Percentiles rank a stretch among this genome's conserved stretches.
Conservation (phyloP, 2,797 vertebrate species). For the Brotula barbata region DNA sequence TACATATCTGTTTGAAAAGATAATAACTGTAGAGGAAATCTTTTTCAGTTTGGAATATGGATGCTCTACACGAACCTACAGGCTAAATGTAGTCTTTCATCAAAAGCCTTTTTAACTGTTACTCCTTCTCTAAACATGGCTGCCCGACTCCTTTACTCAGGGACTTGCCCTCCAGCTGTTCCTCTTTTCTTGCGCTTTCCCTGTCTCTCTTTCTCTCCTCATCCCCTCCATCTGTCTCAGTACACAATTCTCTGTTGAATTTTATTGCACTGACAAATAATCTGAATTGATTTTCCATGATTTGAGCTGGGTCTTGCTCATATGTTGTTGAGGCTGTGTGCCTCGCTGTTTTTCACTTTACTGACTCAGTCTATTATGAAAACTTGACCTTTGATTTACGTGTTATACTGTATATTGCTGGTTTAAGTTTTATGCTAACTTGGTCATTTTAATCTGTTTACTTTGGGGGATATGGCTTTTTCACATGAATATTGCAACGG, state of each 20-base stretch:
- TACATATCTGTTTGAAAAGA: neutral
- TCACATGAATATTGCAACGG: too few relatives aligned
- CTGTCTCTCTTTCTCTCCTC: neutral
- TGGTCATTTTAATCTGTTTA: constrained; percentile 29
- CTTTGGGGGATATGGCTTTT: too few relatives aligned
- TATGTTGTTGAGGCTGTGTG: constrained; percentile 8
- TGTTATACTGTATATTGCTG: constrained; percentile 33
- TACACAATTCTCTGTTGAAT: constrained; percentile 16
- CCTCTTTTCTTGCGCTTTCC: neutral
- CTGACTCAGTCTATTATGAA: constrained; percentile 52
- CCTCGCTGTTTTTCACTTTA: constrained; percentile 46
- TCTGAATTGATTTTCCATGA: constrained; percentile 25
- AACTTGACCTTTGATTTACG: constrained; percentile 50
- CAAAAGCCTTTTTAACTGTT: neutral
- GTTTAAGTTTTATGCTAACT: constrained; percentile 21
- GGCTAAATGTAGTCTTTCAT: neutral
- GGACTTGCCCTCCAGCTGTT: constrained; percentile 14
- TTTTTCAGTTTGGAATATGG: neutral
- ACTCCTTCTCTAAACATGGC: constrained; percentile 9
- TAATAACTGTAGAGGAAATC: neutral
- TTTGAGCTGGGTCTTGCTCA: constrained; percentile 7
- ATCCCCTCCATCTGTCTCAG: neutral
- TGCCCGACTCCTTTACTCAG: constrained; percentile 11
- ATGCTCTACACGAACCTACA: neutral
- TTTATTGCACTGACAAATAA: constrained; percentile 19